A percentile compares a stretch with the other conserved stretches of the same genome.
These are phyloP conservation scores for Petrocephalus zakoni DNA, from an alignment of 2,113 vertebrate species.

Conservation along the genomic window DNA sequence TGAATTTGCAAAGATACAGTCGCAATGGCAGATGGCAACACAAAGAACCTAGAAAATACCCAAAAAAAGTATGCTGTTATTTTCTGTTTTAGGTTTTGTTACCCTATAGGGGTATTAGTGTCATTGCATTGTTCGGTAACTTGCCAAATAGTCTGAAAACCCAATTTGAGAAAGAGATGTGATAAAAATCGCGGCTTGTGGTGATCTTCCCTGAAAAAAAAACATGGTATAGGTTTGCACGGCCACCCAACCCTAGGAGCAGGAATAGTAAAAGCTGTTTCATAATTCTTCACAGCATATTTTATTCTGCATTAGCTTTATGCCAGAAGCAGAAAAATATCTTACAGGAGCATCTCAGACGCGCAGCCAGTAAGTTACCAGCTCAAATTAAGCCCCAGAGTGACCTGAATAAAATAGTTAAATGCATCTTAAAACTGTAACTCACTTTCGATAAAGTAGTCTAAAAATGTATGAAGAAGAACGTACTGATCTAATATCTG, in stretches of 20 bases:
- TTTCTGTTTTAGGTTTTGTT: neutral
- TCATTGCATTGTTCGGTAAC: neutral
- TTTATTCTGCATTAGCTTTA: too few relatives aligned
- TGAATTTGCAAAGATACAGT: neutral
- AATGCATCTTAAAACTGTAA: neutral
- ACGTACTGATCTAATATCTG: neutral
- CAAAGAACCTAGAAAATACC: neutral
- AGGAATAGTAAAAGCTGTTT: neutral
- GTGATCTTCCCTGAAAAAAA: neutral
- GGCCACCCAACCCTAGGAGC: neutral
- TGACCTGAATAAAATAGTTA: neutral
- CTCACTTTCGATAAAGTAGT: neutral
- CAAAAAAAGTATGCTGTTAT: neutral
- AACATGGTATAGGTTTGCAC: too few relatives aligned
- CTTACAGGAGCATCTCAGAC: neutral
- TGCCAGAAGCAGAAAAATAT: too few relatives aligned
- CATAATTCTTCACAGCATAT: neutral
- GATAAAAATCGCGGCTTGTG: neutral
- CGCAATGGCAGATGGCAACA: neutral
- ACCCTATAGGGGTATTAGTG: neutral
- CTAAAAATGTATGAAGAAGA: neutral
- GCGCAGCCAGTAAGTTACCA: neutral
- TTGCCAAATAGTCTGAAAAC: neutral
- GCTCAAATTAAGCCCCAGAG: neutral
- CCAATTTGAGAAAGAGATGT: neutral